These are phyloP conservation scores for Drosophila putrida DNA, from an alignment of 2,888 invertebrate species.

Conservation along the genomic window DNA sequence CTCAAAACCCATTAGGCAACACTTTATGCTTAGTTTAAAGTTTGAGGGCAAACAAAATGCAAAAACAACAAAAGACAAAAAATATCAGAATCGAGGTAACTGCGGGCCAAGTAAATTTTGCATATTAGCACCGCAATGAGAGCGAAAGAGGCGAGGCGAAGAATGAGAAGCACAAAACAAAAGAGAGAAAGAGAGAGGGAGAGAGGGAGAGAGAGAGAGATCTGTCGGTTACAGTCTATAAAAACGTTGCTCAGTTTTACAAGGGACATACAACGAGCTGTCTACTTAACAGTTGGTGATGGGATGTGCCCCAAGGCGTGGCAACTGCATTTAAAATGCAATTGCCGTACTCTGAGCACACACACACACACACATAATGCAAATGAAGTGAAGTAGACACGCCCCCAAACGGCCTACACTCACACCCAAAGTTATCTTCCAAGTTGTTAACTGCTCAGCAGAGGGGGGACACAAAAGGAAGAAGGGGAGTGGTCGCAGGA, in stretches of 20 bases:
- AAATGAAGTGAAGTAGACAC: constrained; percentile 66
- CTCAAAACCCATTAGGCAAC: constrained; percentile 84
- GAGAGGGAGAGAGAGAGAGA: neutral
- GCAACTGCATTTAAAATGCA: constrained; percentile 76
- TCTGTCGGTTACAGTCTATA: constrained; percentile 62
- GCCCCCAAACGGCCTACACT: constrained; percentile 63
- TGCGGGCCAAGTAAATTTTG: constrained; percentile 68
- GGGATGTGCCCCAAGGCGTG: constrained; percentile 51
- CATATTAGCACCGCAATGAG: constrained; percentile 60
- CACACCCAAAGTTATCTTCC: constrained; percentile 45
- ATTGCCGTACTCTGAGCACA: constrained; percentile 54
- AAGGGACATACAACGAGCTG: constrained; percentile 42
- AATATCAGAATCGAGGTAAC: constrained; percentile 46
- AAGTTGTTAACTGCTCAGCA: constrained; percentile 36
- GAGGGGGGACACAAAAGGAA: too few relatives aligned
- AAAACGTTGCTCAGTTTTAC: constrained; percentile 66
- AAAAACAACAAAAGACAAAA: constrained; percentile 31
- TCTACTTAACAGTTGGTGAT: constrained; percentile 46
- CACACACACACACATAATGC: constrained; percentile 57
- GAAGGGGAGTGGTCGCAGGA: constrained; percentile 10
- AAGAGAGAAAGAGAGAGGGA: neutral
- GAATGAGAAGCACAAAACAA: neutral
- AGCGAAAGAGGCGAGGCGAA: neutral
- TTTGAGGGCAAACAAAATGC: constrained; percentile 64
- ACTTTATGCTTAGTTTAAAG: constrained; percentile 83